phyloP scores from a whole-genome alignment of 2,888 invertebrate genomes.

The Cataglyphis rosenhaueri region DNA sequence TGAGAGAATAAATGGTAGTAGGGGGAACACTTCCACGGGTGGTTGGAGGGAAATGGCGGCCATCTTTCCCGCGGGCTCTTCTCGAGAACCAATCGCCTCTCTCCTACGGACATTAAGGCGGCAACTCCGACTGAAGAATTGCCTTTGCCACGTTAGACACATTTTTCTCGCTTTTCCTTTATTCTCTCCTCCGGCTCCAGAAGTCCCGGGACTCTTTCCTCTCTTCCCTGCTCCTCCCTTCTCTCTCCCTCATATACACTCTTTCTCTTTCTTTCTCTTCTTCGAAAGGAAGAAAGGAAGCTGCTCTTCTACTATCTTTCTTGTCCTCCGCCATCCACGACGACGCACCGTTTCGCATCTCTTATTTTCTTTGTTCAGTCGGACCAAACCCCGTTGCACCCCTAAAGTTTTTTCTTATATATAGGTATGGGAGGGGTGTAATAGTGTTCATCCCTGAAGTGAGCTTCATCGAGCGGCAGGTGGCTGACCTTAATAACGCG shows the following conservation, averaged over 20 bases:
- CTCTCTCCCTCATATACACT: conserved; percentile 1
- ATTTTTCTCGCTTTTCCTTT: conserved; percentile 86
- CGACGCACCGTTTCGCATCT: conserved; percentile 80
- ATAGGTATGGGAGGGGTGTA: conserved; percentile 77
- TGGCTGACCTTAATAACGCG: conserved; percentile 85
- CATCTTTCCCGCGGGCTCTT: conserved; percentile 85
- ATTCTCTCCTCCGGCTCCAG: conserved; percentile 82
- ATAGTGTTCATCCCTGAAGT: conserved; percentile 84
- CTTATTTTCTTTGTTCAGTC: conserved; percentile 83
- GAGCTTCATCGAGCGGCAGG: conserved; percentile 85
- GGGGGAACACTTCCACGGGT: conserved; percentile 83
- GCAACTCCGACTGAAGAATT: conserved; percentile 85
- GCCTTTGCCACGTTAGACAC: conserved; percentile 85
- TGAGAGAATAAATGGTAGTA: conserved; percentile 75
- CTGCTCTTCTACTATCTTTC: conserved; percentile 56
- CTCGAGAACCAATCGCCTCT: conserved; percentile 85
- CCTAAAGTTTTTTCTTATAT: conserved; percentile 64
- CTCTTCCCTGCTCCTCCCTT: conserved; percentile 33
- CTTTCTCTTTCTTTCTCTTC: conserved; percentile 53
- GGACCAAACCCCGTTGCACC: conserved; percentile 68
- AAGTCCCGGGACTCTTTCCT: conserved; percentile 74
- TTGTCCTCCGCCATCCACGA: conserved; percentile 67
- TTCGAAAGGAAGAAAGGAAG: conserved; percentile 45
- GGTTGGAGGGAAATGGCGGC: conserved; percentile 86
- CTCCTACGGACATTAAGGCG: conserved; percentile 84